Percentiles rank a stretch among this genome's conserved stretches.
phyloP scores from a whole-genome alignment of 2,888 invertebrate genomes.

The Heliothis peltigera region DNA sequence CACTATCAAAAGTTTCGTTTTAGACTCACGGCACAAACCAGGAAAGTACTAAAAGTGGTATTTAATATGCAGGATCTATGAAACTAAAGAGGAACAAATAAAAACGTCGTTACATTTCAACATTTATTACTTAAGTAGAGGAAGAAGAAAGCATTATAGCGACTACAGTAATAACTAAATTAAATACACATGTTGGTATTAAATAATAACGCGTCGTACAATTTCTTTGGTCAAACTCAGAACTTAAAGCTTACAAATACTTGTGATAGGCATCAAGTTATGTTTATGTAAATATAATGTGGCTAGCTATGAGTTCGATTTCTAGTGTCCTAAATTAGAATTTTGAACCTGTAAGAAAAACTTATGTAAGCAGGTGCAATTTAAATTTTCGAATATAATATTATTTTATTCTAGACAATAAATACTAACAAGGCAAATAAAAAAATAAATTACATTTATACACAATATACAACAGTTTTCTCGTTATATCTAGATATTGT shows the following conservation, averaged over 20 bases:
- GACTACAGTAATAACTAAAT: constrained; percentile 1
- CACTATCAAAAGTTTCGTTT: too few relatives aligned
- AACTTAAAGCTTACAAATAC: constrained; percentile 18
- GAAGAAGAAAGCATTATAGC: constrained; percentile 9
- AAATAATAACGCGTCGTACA: not conserved
- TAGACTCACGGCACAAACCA: too few relatives aligned
- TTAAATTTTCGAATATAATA: not conserved
- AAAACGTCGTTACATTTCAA: constrained; percentile 3
- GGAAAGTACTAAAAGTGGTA: too few relatives aligned
- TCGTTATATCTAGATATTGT: constrained; percentile 8
- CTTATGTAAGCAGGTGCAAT: not conserved
- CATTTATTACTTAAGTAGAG: constrained; percentile 31
- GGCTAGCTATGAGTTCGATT: constrained; percentile 3
- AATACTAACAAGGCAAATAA: constrained; percentile 3
- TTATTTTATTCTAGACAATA: not conserved
- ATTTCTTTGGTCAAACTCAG: not conserved
- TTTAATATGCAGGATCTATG: not conserved
- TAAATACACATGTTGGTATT: constrained; percentile 4
- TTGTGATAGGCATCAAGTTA: constrained; percentile 16
- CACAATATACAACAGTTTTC: constrained; percentile 7
- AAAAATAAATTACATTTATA: constrained; percentile 11
- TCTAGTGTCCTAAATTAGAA: constrained; percentile 7
- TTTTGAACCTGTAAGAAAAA: not conserved
- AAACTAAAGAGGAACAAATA: not conserved
- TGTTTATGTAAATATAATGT: constrained; percentile 9